Conservation (phyloP, 1,140 invertebrate genomes). For the Lepidostoma basale region DNA sequence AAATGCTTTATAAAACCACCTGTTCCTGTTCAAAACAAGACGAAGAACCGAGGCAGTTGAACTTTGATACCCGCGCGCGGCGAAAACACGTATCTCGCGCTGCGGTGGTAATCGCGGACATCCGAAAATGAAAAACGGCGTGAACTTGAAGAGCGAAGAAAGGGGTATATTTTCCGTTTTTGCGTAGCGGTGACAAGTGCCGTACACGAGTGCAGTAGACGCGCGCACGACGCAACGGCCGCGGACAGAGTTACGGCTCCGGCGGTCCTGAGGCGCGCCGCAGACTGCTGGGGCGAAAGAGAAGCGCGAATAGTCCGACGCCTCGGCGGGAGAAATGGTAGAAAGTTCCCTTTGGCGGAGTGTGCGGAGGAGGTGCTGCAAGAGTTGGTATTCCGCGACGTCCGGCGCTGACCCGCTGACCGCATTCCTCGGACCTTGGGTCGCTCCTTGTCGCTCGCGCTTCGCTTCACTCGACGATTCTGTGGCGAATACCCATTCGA, state of each 20-base stretch:
- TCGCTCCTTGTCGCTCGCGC: conserved; percentile 4
- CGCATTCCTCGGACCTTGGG: conserved; percentile 31
- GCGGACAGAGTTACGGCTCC: background rate
- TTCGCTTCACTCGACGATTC: too few species aligned
- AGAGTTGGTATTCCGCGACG: background rate
- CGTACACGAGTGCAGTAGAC: background rate
- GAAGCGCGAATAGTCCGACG: background rate
- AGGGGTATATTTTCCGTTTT: too few species aligned
- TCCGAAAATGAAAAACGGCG: background rate
- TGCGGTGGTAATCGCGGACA: background rate
- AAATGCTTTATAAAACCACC: conserved; percentile 24
- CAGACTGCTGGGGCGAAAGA: background rate
- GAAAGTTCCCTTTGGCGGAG: background rate
- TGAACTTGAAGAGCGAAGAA: too few species aligned
- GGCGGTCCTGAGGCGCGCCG: background rate
- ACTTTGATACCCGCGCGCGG: background rate
- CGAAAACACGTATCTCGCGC: background rate
- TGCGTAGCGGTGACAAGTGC: background rate
- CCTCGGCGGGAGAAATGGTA: background rate
- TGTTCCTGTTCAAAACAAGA: conserved; percentile 8
- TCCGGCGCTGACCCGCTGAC: conserved; percentile 25
- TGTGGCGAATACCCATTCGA: too few species aligned
- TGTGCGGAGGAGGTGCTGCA: background rate
- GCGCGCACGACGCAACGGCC: background rate
- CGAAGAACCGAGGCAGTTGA: too few species aligned